Base-by-base conservation (phyloP, 2,797 vertebrate species). In the Lateolabrax maculatus region DNA sequence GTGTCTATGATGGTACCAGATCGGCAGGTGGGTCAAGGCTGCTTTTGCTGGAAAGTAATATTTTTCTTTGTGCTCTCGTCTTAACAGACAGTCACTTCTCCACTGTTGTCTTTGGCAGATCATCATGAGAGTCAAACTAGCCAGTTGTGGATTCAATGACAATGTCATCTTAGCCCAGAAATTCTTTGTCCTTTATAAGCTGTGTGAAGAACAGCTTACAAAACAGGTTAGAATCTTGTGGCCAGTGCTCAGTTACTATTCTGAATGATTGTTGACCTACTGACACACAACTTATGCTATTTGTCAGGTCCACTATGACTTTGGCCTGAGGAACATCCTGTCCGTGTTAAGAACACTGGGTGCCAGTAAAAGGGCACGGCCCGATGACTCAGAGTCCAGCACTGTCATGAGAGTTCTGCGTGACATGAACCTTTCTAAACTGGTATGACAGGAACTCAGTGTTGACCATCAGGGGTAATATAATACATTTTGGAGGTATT, bases 1-100 rank as follows among this genome's bases (percentile, higher is more conserved):
- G 97, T 98, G 77, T 96, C 97, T 64, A 98, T 98, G 97, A 98
- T 98, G 97, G 96, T 98, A 73, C 97, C 97, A 0, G 97, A 98
- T 81, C 93, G 96, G n/a, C 86, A 89, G 83, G 87, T 87, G 31
- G 29, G 85, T 75, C 11, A 37, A 46, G n/a, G 41, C 8, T 82
- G 16, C 15, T n/a, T 65, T 29, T 39, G 5, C 1, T 49, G 0
- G 4, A 71, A 43, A 41, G 9, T 31, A 13, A 60, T 69, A n/a
- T 29, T 43, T 51, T 25, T 34, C 1, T 9, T 18, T 55, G 44
- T 68, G 27, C 34, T 72, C 2, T 37, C 41, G 9, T 52, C 12
- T 21, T 44, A n/a, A 62, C 21, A 29, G 29, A 31, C 3, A 16
- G 21, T 48, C n/a, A 19, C 9, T 13, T 75, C 10, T 71, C 27